Evolutionary conservation across 2,888 invertebrate genomes (phyloP).

Genomic region (Napeogenes inachia): DNA sequence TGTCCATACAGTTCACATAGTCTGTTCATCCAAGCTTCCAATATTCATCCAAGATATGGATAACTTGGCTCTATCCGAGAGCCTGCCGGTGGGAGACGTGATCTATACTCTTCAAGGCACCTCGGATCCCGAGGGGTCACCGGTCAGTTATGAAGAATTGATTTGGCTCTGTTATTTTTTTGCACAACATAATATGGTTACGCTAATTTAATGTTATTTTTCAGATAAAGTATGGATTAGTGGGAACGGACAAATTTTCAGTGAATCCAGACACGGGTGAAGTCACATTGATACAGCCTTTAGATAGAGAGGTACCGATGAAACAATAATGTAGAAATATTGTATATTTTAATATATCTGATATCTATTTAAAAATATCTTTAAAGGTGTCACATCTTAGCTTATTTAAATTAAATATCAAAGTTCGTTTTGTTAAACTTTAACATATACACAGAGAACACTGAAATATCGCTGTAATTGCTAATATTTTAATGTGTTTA

Average conservation of each 20-base stretch:
- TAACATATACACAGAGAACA: too few species aligned
- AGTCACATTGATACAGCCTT: conserved; percentile 85
- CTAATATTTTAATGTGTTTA: too few species aligned
- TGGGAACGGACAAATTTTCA: conserved; percentile 88
- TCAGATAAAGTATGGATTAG: conserved; percentile 80
- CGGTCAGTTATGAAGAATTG: conserved; percentile 64
- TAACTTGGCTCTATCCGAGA: conserved; percentile 86
- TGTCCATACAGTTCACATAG: conserved; percentile 75
- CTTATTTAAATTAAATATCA: too few species aligned
- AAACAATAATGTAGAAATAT: not conserved
- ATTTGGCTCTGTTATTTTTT: too few species aligned
- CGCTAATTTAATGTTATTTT: conserved; percentile 33
- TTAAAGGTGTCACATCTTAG: too few species aligned
- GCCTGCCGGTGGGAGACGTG: conserved; percentile 85
- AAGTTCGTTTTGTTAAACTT: too few species aligned
- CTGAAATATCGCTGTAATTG: too few species aligned
- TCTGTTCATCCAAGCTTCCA: conserved; percentile 74
- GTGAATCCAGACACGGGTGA: conserved; percentile 88
- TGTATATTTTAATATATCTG: too few species aligned
- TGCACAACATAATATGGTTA: too few species aligned
- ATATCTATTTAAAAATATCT: too few species aligned
- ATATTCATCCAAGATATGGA: conserved; percentile 86
- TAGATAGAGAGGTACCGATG: conserved; percentile 86
- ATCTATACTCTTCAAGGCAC: conserved; percentile 87
- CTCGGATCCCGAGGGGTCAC: conserved; percentile 87